Conservation (phyloP, 1,140 invertebrate genomes). For the Papilio xuthus region DNA sequence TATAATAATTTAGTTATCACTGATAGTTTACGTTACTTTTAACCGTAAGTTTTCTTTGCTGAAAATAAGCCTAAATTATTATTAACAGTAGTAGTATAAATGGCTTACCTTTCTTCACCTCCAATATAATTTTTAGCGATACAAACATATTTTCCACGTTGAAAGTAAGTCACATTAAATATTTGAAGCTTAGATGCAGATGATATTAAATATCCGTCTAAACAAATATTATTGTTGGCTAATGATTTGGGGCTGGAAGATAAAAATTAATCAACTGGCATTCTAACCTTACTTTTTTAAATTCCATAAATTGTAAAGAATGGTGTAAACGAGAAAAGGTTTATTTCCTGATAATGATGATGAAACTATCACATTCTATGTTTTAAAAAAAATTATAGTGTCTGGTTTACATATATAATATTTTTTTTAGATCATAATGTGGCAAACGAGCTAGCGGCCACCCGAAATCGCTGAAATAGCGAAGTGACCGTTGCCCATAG, state of each 20-base stretch:
- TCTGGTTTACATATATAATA: too few relatives aligned
- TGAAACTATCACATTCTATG: not conserved
- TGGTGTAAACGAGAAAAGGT: not conserved
- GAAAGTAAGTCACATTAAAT: conserved; percentile 90
- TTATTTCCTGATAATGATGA: not conserved
- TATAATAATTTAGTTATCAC: too few relatives aligned
- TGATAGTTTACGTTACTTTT: too few relatives aligned
- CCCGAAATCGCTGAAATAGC: too few relatives aligned
- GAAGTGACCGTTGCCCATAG: too few relatives aligned
- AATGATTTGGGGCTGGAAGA: conserved; percentile 65
- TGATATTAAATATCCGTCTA: conserved; percentile 87
- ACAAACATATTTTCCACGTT: conserved; percentile 93
- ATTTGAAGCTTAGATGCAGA: conserved; percentile 87
- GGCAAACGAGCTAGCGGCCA: too few relatives aligned
- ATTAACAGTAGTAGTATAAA: not conserved
- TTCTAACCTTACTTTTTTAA: not conserved
- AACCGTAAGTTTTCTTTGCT: too few relatives aligned
- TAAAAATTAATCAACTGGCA: conserved; percentile 7
- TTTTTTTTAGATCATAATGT: too few relatives aligned
- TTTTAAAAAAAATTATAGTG: not conserved
- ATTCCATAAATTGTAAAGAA: not conserved
- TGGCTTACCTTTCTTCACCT: conserved; percentile 78
- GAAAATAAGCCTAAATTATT: too few relatives aligned
- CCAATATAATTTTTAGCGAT: conserved; percentile 90
- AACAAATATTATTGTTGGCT: conserved; percentile 54